Evolutionary conservation across 2,113 vertebrate species (phyloP).

Genomic region (Tupaia chinensis): DNA sequence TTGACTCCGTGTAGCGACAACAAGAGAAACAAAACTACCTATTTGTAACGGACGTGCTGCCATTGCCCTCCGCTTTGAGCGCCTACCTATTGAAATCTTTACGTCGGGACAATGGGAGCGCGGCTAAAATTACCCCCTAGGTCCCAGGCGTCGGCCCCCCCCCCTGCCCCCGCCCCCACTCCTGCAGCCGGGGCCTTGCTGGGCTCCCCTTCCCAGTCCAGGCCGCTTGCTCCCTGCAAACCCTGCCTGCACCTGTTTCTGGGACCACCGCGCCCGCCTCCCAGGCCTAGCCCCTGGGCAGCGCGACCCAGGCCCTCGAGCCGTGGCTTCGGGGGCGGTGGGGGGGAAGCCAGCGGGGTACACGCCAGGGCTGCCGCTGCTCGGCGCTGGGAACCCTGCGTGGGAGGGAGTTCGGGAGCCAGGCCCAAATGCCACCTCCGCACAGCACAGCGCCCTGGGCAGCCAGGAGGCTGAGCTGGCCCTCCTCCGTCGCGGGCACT

Average conservation of each 20-base stretch:
- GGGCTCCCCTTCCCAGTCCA: background rate
- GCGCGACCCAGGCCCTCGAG: background rate
- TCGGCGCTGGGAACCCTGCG: conserved; percentile 65
- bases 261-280: background rate
- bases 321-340: background rate
- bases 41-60: conserved; percentile 91
- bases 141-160: too few species aligned
- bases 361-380: conserved; percentile 9
- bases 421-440: conserved; percentile 54
- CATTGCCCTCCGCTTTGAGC: conserved; percentile 89
- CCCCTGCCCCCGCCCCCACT: conserved; percentile 50
- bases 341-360: background rate
- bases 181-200: background rate
- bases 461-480: conserved; percentile 58
- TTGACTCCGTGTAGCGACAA: conserved; percentile 91
- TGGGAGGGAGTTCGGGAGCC: conserved; percentile 65
- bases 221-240: background rate
- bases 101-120: conserved; percentile 83
- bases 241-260: conserved; percentile 59
- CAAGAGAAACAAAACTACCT: conserved; percentile 93
- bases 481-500: background rate
- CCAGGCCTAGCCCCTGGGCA: background rate
- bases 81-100: conserved; percentile 84
- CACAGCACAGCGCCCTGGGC: background rate
- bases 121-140: conserved; percentile 86